These are phyloP conservation scores for Torymus auratus DNA, from an alignment of 2,888 invertebrate species.

Conservation along the genomic window DNA sequence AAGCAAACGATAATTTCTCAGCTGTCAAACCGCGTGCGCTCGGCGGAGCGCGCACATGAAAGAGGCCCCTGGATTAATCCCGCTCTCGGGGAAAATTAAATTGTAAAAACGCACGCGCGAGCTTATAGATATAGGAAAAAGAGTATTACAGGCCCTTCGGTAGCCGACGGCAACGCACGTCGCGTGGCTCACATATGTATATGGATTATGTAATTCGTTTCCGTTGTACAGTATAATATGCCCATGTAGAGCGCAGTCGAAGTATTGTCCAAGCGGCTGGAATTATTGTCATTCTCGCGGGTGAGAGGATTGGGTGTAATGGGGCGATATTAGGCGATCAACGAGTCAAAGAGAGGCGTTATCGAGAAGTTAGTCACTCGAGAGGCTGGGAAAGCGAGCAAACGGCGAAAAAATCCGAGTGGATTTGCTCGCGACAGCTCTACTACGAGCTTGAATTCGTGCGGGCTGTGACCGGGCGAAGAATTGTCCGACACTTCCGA, in stretches of 20 bases:
- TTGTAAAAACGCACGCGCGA: constrained; percentile 38
- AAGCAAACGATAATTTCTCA: constrained; percentile 56
- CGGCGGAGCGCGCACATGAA: constrained; percentile 44
- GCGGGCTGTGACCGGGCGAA: background rate
- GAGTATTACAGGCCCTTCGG: background rate
- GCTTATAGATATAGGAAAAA: constrained; percentile 14
- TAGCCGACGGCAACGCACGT: no score
- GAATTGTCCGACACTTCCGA: constrained; percentile 10
- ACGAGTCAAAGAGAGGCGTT: no score
- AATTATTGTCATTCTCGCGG: no score
- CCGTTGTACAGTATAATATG: no score
- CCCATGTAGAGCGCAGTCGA: no score
- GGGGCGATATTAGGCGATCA: no score
- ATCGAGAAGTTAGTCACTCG: background rate
- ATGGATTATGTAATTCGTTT: no score
- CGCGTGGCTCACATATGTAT: no score
- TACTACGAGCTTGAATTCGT: background rate
- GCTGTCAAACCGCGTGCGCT: constrained; percentile 51
- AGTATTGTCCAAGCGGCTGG: no score
- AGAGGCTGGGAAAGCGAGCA: background rate
- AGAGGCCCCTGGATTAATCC: constrained; percentile 54
- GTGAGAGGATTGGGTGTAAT: no score
- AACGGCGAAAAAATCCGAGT: constrained; percentile 1
- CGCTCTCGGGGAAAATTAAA: constrained; percentile 45
- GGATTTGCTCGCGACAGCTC: background rate